Evolutionary conservation across 2,113 vertebrate species (phyloP).

Genomic region (Carassius gibelio): DNA sequence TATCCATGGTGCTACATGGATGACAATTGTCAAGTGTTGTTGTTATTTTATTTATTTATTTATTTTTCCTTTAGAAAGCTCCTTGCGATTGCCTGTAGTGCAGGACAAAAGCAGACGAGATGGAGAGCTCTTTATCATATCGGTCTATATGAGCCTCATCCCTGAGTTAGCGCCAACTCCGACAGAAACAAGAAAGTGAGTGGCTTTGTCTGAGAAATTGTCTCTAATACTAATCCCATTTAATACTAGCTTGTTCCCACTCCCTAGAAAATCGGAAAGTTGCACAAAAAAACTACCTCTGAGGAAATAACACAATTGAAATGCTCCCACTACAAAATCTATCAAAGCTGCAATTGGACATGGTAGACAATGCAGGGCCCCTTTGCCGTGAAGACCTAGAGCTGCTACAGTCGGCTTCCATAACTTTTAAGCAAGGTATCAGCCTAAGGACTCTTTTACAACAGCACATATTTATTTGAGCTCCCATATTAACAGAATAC

Average conservation of each 20-base stretch:
- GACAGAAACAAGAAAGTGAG: constrained; percentile 55
- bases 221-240: constrained; percentile 73
- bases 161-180: constrained; percentile 49
- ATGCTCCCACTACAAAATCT: constrained; percentile 60
- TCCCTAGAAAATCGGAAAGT: constrained; percentile 64
- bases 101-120: constrained; percentile 39
- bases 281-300: constrained; percentile 52
- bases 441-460: neutral
- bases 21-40: too few species aligned
- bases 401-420: neutral
- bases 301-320: constrained; percentile 62
- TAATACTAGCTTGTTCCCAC: constrained; percentile 69
- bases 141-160: constrained; percentile 41
- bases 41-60: too few species aligned
- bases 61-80: too few species aligned
- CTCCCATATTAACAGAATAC: neutral
- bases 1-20: too few species aligned
- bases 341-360: constrained; percentile 65
- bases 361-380: constrained; percentile 53
- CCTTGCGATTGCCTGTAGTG: constrained; percentile 2
- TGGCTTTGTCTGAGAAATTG: constrained; percentile 68
- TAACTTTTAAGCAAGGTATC: constrained; percentile 21
- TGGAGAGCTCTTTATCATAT: constrained; percentile 54
- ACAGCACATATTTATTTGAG: neutral
- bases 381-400: constrained; percentile 52